Evolutionary conservation across 2,113 vertebrate genomes (phyloP).

Genomic region (Platycercus adscitus): DNA sequence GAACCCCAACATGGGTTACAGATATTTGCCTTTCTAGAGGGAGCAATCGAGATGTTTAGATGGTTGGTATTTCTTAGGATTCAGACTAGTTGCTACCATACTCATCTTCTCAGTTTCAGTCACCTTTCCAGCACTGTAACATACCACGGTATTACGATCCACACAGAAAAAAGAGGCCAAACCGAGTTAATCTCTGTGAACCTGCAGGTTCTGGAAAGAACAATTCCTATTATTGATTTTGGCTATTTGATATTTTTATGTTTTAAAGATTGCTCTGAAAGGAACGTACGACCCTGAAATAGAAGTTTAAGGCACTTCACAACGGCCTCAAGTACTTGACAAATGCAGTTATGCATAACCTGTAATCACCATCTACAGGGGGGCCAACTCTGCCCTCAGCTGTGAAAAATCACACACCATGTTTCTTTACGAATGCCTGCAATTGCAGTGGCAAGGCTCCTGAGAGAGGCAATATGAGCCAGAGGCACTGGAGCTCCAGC

Average conservation of each 20-base stretch:
- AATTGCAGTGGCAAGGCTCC: not conserved
- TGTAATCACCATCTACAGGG: constrained; percentile 23
- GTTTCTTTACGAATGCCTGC: not conserved
- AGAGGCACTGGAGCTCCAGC: not conserved
- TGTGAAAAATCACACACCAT: not conserved
- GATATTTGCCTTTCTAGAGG: not conserved
- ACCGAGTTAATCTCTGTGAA: constrained; percentile 11
- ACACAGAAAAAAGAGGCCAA: not conserved
- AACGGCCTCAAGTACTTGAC: not conserved
- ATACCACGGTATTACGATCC: not conserved
- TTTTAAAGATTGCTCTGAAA: constrained; percentile 26
- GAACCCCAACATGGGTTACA: not conserved
- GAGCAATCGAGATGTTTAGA: not conserved
- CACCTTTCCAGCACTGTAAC: constrained; percentile 1
- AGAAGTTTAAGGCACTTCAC: constrained; percentile 18
- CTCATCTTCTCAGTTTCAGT: constrained; percentile 14
- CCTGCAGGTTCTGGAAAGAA: constrained; percentile 16
- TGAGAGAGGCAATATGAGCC: not conserved
- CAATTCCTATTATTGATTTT: constrained; percentile 34
- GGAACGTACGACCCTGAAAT: not conserved
- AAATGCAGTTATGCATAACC: constrained; percentile 37
- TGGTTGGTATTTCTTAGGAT: not conserved
- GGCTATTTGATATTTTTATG: constrained; percentile 21
- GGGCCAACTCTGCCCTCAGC: not conserved
- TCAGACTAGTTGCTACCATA: not conserved